Conservation (phyloP, 2,113 vertebrate species). For the Pleuronectes platessa region DNA sequence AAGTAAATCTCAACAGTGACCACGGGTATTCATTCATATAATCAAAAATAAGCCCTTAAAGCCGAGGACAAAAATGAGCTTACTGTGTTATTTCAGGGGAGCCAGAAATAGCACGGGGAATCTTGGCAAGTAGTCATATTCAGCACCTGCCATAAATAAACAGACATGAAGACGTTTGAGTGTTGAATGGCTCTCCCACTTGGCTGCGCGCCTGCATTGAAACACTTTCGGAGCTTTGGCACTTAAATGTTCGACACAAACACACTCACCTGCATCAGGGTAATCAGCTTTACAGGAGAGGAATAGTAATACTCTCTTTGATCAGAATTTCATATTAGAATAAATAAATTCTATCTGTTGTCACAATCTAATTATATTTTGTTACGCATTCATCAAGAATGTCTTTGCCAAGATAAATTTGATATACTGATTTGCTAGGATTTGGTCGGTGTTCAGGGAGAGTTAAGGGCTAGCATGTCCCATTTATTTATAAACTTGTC, state of each 20-base stretch:
- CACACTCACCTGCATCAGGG: conserved; percentile 50
- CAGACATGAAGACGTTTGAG: conserved; percentile 58
- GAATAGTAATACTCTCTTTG: conserved; percentile 4
- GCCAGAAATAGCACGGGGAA: conserved; percentile 64
- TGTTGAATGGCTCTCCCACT: conserved; percentile 49
- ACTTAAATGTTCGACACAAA: conserved; percentile 45
- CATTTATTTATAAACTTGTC: too few species aligned
- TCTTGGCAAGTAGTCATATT: conserved; percentile 63
- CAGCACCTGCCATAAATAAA: conserved; percentile 64
- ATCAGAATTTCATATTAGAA: conserved; percentile 4
- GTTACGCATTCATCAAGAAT: conserved; percentile 2
- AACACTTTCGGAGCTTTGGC: conserved; percentile 32
- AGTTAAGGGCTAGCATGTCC: conserved; percentile 1
- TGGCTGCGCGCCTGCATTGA: conserved; percentile 50
- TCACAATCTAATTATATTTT: conserved; percentile 12
- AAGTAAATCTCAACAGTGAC: conserved; percentile 31
- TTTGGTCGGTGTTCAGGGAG: conserved; percentile 15
- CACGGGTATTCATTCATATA: conserved; percentile 57
- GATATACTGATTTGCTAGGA: conserved; percentile 1
- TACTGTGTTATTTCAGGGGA: conserved; percentile 57
- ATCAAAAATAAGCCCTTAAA: conserved; percentile 54
- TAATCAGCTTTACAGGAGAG: conserved; percentile 33
- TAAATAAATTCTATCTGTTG: conserved; percentile 6
- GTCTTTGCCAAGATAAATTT: conserved; percentile 7
- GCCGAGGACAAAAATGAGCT: conserved; percentile 51